Evolutionary conservation across 2,888 invertebrate species (phyloP).

Genomic region (Oscheius onirici): DNA sequence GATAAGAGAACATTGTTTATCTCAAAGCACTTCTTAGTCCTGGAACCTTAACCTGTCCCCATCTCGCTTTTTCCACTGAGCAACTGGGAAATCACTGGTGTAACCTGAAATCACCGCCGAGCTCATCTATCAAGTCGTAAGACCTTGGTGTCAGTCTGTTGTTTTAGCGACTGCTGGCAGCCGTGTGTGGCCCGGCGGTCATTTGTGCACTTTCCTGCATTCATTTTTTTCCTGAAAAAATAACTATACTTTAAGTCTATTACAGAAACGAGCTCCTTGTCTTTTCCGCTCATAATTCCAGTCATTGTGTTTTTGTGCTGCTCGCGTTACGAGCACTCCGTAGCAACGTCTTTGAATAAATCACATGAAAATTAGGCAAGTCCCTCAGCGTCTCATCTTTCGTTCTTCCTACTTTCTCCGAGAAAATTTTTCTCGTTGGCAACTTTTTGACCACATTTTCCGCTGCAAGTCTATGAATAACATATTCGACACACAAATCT

Average conservation of each 20-base stretch:
- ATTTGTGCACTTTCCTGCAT: neutral
- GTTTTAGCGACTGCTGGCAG: constrained; percentile 25
- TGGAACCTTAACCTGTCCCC: too few species aligned
- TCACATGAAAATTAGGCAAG: constrained; percentile 12
- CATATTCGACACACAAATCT: too few species aligned
- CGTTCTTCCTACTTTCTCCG: too few species aligned
- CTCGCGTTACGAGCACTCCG: neutral
- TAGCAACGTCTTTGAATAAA: constrained; percentile 23
- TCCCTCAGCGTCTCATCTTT: neutral
- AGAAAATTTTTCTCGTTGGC: too few species aligned
- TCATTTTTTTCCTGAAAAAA: neutral
- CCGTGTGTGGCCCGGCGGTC: constrained; percentile 11
- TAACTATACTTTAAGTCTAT: too few species aligned
- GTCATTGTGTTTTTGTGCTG: neutral
- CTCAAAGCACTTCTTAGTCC: too few species aligned
- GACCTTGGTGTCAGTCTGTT: constrained; percentile 29
- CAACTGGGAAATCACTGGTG: neutral
- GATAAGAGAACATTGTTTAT: too few species aligned
- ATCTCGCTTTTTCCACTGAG: too few species aligned
- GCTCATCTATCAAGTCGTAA: constrained; percentile 31
- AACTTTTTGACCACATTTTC: too few species aligned
- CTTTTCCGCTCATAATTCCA: too few species aligned
- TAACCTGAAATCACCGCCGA: constrained; percentile 16
- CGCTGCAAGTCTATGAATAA: too few species aligned
- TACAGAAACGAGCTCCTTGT: too few species aligned